Evolutionary conservation across 2,888 invertebrate genomes (phyloP), one percentile per base, ranked within the genome.

Genomic region (Asteroscopus sphinx): DNA sequence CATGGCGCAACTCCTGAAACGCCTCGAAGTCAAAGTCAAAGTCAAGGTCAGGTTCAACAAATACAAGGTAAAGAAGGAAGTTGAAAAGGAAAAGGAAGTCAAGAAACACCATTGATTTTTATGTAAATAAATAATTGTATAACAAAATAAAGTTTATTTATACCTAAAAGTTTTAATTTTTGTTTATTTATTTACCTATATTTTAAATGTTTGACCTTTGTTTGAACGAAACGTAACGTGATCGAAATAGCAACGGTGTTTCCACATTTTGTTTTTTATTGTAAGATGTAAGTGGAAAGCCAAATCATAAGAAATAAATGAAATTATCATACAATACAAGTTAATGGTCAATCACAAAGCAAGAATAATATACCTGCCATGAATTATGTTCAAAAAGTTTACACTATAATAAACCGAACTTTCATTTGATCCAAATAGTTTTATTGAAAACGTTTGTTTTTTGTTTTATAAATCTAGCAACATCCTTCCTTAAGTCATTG

Each of bases 41-140:
- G 92, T 93, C 17, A 90, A 88, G 62, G 90, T 93, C 33, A 83
- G 79, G 42, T 56, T 93, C 53, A 89, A 85, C 65, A 92, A 90
- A 56, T 84, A 78, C 57, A 80, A 80, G 28, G 79, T 77, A 4
- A 83, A 82, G 59, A 81, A 81, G 32, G 76, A 82, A 40, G 42
- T 76, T 3, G 53, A 68, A 48, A 72, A 63, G 21, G 59, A 60
- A 39, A 70, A 55, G 35, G 47, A 62, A 8, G 36, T 57, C 2
- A 63, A 28, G 11, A 76, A 71, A 51, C 49, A 30, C n/a, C 58
- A 56, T 47, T 63, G 16, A 66, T 33, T 37, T 33, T 37, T 30
- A 11, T 8, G 16, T 13, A 1, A 28, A 17, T 16, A 12, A 21
- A 32, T 25, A 28, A 28, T 28, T 28, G 4, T 28, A 28, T 1